Evolutionary conservation across 2,888 invertebrate species (phyloP).

Genomic region (Tetheella fluctuosa): DNA sequence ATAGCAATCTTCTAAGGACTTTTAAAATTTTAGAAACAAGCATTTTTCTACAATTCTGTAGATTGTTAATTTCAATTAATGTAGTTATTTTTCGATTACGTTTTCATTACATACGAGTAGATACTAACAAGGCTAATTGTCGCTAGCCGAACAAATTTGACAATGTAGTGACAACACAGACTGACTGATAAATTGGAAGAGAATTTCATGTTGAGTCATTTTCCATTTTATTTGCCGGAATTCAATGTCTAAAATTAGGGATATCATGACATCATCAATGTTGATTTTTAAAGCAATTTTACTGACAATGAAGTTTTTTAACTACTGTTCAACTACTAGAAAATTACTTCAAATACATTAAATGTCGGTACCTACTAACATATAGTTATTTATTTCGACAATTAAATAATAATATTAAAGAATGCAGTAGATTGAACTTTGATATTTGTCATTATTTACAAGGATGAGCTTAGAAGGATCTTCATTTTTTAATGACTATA

Average conservation of each 20-base stretch:
- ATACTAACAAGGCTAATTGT: background rate
- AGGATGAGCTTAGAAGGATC: constrained; percentile 27
- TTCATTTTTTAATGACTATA: constrained; percentile 25
- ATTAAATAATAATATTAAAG: background rate
- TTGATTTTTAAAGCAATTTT: background rate
- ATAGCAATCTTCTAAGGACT: background rate
- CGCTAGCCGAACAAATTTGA: background rate
- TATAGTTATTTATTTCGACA: no score
- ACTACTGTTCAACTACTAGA: no score
- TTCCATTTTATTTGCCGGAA: background rate
- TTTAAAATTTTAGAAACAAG: background rate
- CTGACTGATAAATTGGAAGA: background rate
- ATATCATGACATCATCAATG: background rate
- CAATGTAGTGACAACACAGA: background rate
- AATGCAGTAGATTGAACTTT: constrained; percentile 6
- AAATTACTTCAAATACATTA: no score
- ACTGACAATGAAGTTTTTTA: no score
- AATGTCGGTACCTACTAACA: no score
- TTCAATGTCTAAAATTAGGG: background rate
- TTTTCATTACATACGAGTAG: no score
- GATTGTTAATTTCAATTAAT: background rate
- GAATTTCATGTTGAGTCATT: background rate
- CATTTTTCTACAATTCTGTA: background rate
- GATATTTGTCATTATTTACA: constrained; percentile 22
- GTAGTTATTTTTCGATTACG: no score